phyloP scores from a whole-genome alignment of 2,888 invertebrate species.

The Nomada lathburiana region DNA sequence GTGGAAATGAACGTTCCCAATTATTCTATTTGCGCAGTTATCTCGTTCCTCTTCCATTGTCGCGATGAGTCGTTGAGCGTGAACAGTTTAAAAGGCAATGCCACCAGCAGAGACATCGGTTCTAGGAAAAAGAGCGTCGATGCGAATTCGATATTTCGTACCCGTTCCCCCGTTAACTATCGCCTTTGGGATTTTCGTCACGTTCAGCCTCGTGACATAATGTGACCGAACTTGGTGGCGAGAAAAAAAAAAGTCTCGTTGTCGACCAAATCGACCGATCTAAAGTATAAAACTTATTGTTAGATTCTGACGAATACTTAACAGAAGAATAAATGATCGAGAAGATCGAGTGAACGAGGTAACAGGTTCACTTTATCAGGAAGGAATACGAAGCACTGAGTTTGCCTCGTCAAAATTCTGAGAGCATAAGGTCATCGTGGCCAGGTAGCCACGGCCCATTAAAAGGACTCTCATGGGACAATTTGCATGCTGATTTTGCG shows the following conservation, averaged over 20 bases:
- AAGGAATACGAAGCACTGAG: background rate
- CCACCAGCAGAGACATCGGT: slow-evolving; percentile 13
- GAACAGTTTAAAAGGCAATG: slow-evolving; percentile 23
- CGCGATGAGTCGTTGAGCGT: background rate
- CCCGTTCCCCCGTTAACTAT: slow-evolving; percentile 35
- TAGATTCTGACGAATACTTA: background rate
- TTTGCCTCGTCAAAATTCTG: background rate
- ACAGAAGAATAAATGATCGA: background rate
- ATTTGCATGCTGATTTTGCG: slow-evolving; percentile 12
- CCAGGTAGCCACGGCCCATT: slow-evolving; percentile 36
- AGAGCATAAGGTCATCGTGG: slow-evolving; percentile 21
- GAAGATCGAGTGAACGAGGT: no score
- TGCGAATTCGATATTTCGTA: slow-evolving; percentile 47
- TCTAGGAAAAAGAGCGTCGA: slow-evolving; percentile 42
- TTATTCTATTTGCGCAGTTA: background rate
- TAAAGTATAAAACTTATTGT: background rate
- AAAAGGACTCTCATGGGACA: slow-evolving; percentile 26
- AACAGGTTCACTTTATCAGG: no score
- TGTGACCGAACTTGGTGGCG: slow-evolving; percentile 39
- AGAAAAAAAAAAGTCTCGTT: slow-evolving; percentile 4
- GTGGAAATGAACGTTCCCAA: background rate
- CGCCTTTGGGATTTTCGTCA: slow-evolving; percentile 55
- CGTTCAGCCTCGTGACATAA: slow-evolving; percentile 57
- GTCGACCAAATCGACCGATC: slow-evolving; percentile 10
- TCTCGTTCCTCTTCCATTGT: background rate